Evolutionary conservation across 2,888 invertebrate genomes (phyloP), one percentile per base, ranked within the genome.

Genomic region (Cryptus armator): DNA sequence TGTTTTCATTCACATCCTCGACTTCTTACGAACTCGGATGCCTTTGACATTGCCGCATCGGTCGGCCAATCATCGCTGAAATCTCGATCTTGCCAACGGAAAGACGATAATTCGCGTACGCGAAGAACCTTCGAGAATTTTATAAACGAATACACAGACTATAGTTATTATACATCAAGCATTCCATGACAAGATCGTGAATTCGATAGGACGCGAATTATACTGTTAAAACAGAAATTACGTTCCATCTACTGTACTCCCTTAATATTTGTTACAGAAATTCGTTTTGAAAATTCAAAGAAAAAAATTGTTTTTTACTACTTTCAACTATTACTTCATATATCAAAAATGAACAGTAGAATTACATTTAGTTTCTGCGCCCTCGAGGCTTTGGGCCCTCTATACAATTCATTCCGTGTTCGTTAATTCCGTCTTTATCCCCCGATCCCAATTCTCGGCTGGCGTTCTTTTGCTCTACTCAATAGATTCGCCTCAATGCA

Each of bases 371-470:
- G 19, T 24, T 29, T 59, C 59, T 19, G 10, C 9, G 24, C 24
- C 56, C 24, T 6, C 56, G 56, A 56, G 12, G 56, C 19, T 19
- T 24, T 56, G 10, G 9, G 10, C 29, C 3, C 12, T 14, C 29
- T 59, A n/a, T 44, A 29, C 67, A 64, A 71, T 71, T 77, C 86
- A 89, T 92, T 92, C 90, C 29, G 29, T 19, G 89, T 71, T 86
- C 87, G 88, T 89, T 92, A 92, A 92, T 92, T 92, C 91, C 88
- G 87, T 90, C 90, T 90, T 91, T 92, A 91, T 92, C 91, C 86
- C 29, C n/a, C 51, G 51, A 74, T 78, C 46, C 62, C 51, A 46
- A 77, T 82, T 78, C 62, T 78, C 7, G 66, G 14, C 53, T 19
- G 24, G 24, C 46, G 37, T 29, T 16, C 29, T 9, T 53, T 64